Conservation (phyloP, 2,113 vertebrate genomes). For the Eptatretus burgeri region DNA sequence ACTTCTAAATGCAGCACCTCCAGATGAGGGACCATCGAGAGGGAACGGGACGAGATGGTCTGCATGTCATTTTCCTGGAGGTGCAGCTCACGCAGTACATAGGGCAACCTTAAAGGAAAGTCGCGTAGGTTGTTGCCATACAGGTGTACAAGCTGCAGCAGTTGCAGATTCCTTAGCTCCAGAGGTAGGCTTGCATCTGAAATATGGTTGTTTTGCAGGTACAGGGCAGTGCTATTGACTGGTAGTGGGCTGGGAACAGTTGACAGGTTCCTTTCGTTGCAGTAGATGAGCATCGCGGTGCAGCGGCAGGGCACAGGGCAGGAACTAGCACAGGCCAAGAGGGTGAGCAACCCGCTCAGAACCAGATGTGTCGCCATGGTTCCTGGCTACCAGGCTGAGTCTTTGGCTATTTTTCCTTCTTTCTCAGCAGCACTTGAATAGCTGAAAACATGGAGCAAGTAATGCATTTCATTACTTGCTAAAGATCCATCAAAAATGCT, state of each 20-base stretch:
- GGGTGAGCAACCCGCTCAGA: too few relatives aligned
- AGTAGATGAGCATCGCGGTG: conserved; percentile 72
- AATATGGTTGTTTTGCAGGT: conserved; percentile 98
- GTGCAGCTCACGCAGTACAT: conserved; percentile 57
- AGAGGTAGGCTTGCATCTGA: conserved; percentile 91
- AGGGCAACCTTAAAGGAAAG: conserved; percentile 83
- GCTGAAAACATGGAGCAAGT: too few relatives aligned
- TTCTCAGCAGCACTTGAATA: too few relatives aligned
- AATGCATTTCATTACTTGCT: too few relatives aligned
- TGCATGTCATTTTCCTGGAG: conserved; percentile 97
- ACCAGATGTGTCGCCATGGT: too few relatives aligned
- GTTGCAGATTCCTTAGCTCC: conserved; percentile 57
- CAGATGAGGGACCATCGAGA: conserved; percentile 51
- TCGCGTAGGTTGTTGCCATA: conserved; percentile 92
- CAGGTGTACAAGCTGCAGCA: conserved; percentile 64
- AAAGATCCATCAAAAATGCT: too few relatives aligned
- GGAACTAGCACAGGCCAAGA: conserved; percentile 9
- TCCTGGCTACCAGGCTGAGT: too few relatives aligned
- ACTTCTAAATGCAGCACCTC: conserved; percentile 87
- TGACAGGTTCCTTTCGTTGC: conserved; percentile 86
- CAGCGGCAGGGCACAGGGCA: conserved; percentile 80
- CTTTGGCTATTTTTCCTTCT: too few relatives aligned
- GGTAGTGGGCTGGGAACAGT: conserved; percentile 94
- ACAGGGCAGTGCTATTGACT: conserved; percentile 72
- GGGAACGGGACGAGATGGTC: conserved; percentile 67